A percentile compares a stretch with the other conserved stretches of the same genome.
Evolutionary conservation across 1,140 invertebrate species (phyloP).

Genomic region (Bombus terrestris): DNA sequence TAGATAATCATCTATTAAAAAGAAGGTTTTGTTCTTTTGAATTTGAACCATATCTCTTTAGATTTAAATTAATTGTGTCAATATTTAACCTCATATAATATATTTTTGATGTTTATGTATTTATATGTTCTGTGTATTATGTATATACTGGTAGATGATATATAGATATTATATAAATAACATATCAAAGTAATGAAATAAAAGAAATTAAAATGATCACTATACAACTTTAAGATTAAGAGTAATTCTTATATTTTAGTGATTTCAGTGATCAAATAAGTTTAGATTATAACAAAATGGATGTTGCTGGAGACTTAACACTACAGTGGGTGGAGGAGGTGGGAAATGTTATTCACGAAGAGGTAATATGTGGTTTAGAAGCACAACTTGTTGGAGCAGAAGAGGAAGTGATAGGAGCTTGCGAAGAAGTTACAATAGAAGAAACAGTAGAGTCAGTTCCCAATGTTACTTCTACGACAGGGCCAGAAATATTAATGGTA

Average conservation of each 20-base stretch:
- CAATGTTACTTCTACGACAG: constrained; percentile 77
- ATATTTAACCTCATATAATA: neutral
- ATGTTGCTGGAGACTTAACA: constrained; percentile 79
- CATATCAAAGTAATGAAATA: neutral
- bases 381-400: constrained; percentile 76
- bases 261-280: constrained; percentile 75
- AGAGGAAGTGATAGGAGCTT: constrained; percentile 80
- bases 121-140: neutral
- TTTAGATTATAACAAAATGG: constrained; percentile 68
- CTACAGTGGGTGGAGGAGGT: constrained; percentile 84
- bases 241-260: constrained; percentile 45
- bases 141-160: neutral
- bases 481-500: constrained; percentile 78
- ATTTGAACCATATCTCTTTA: neutral
- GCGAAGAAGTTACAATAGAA: constrained; percentile 82
- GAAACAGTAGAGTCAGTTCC: constrained; percentile 81
- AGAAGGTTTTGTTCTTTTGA: neutral
- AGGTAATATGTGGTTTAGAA: constrained; percentile 86
- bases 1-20: neutral
- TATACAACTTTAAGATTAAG: neutral
- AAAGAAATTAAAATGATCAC: neutral
- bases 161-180: neutral
- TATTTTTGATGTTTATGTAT: neutral
- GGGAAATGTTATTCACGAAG: constrained; percentile 84
- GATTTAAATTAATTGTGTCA: neutral